Evolutionary conservation across 2,113 vertebrate species (phyloP), one percentile per base, ranked within the genome.

Genomic region (Cricetomys ansorgei): DNA sequence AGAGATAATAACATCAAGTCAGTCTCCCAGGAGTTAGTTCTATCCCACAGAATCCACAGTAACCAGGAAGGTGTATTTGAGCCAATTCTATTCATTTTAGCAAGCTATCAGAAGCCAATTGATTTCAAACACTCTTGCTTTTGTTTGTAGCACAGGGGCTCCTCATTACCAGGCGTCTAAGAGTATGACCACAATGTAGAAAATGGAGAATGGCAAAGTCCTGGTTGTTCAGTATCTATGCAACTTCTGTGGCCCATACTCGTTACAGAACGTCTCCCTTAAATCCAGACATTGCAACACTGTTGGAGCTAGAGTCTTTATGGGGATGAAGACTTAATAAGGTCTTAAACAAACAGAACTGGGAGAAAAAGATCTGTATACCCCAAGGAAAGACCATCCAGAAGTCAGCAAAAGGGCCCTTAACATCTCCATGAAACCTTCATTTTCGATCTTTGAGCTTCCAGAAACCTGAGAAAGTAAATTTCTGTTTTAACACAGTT

Each of bases 71-170:
- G 73, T 45, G 83, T 16, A 21, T 31, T 59, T 53, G 92, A 34
- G 65, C 55, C 43, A 80, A 34, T 92, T 88, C 40, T 84, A 65
- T 31, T 91, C 48, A 92, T 84, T 75, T 80, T 50, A 88, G 94
- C 23, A 90, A 64, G 59, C 37, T 43, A 62, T 7, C 73, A 57
- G 57, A 90, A 80, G 21, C 85, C 59, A 79, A 83, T 29, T 59
- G 72, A 67, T 45, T 88, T 5, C 76, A 34, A 59, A 92, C 75
- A 59, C 13, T 73, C 62, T 7, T 84, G 55, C 27, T 95, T 53
- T 91, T 50, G 57, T 43, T 37, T n/a, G 37, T 27, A 67, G 34
- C 0, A 45, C 1, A 72, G n/a, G 72, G 13, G 12, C 62, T 87
- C 59, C 48, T 45, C 40, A n/a, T n/a, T 19, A 65, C 7, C 79